Evolutionary conservation across 2,888 invertebrate species (phyloP).

Genomic region (Brachypterus glaber): DNA sequence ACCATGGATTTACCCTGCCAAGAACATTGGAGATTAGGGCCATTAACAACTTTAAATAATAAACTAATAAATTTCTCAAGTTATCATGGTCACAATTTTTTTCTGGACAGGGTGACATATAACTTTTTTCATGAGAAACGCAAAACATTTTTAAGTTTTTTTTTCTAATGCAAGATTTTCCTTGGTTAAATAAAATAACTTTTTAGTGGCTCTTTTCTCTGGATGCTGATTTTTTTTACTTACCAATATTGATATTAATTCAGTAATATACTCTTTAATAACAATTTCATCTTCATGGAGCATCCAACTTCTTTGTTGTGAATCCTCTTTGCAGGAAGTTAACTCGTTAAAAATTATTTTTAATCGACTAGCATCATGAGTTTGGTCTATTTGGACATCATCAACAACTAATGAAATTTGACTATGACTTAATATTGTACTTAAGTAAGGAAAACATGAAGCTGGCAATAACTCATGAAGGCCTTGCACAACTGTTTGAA

Average conservation of each 20-base stretch:
- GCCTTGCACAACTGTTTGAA: conserved; percentile 60
- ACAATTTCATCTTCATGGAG: conserved; percentile 87
- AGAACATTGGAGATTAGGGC: no score
- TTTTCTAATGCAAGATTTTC: no score
- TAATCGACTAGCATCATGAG: conserved; percentile 75
- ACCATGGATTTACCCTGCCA: no score
- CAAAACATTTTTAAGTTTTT: no score
- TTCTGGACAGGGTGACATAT: no score
- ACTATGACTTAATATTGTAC: conserved; percentile 47
- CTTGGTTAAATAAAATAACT: no score
- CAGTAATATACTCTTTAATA: conserved; percentile 75
- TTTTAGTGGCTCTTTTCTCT: no score
- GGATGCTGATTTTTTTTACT: no score
- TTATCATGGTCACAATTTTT: no score
- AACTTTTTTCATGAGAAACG: no score
- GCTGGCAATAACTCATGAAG: conserved; percentile 50
- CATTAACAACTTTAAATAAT: no score
- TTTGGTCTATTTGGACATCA: conserved; percentile 62
- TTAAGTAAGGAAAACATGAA: conserved; percentile 50
- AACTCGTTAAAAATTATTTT: conserved; percentile 75
- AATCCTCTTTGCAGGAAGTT: conserved; percentile 85
- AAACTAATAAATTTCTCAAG: no score
- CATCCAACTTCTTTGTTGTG: conserved; percentile 93
- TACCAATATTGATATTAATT: conserved; percentile 75
- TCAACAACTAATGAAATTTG: conserved; percentile 52